A percentile compares a stretch with the other conserved stretches of the same genome.
phyloP scores from a whole-genome alignment of 1,140 invertebrate genomes.

The Psilanteris sp. region DNA sequence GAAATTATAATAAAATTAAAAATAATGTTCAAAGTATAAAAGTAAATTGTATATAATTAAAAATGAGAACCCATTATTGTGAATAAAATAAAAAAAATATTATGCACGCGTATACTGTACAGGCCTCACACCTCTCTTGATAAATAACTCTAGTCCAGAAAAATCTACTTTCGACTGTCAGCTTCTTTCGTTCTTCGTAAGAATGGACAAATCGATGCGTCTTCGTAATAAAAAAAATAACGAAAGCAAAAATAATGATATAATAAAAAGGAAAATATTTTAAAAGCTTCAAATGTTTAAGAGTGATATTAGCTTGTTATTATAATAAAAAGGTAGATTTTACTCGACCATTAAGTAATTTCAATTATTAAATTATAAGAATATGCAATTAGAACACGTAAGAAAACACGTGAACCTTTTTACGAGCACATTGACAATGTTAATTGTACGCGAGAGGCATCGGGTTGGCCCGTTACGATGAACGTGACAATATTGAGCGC shows the following conservation, averaged over 20 bases:
- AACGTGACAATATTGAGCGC: slow-evolving; percentile 56
- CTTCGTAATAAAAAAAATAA: slow-evolving; percentile 17
- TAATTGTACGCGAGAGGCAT: slow-evolving; percentile 64
- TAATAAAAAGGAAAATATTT: slow-evolving; percentile 1
- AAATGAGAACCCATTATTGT: slow-evolving; percentile 23
- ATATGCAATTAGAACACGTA: slow-evolving; percentile 58
- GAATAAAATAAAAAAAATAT: slow-evolving; percentile 31
- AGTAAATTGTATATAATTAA: slow-evolving; percentile 2
- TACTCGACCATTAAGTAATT: neutral
- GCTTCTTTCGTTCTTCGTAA: slow-evolving; percentile 15
- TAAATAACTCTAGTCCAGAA: slow-evolving; percentile 43
- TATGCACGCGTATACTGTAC: slow-evolving; percentile 60
- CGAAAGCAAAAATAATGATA: slow-evolving; percentile 9
- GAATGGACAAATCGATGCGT: slow-evolving; percentile 38
- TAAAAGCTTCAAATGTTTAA: slow-evolving; percentile 3
- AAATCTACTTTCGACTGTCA: slow-evolving; percentile 29
- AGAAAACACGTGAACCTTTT: slow-evolving; percentile 73
- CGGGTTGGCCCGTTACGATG: slow-evolving; percentile 42
- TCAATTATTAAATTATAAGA: slow-evolving; percentile 28
- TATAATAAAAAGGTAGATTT: slow-evolving; percentile 6
- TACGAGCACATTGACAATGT: slow-evolving; percentile 69
- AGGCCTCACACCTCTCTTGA: slow-evolving; percentile 50
- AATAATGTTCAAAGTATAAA: slow-evolving; percentile 18
- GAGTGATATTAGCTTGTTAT: slow-evolving; percentile 7
- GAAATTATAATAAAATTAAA: slow-evolving; percentile 3